Evolutionary conservation across 2,113 vertebrate species (phyloP), one percentile per base, ranked within the genome.

Genomic region (Dicrurus megarhynchus): DNA sequence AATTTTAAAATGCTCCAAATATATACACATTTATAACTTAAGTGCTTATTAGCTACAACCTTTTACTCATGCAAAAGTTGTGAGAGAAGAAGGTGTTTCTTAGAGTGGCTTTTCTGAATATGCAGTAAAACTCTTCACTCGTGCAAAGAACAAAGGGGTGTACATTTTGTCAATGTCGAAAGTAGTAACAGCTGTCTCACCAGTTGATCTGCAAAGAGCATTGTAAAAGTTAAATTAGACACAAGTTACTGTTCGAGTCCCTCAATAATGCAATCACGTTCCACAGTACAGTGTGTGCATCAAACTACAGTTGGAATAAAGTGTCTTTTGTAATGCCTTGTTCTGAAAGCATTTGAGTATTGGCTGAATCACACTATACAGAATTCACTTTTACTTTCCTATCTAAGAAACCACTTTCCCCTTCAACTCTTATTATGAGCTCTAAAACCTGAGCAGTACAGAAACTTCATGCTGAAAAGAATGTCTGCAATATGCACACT

Each of bases 141-240:
- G 99, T 96, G 99, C 98, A 95, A 99, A 99, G 97, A 98, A 98
- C 98, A 99, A 97, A 35, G 99, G 99, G 13, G 99, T 98, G 95
- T 99, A 99, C 99, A 99, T 99, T 97, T 98, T 99, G 98, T 99
- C 99, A 56, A 99, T 98, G 94, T 99, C 99, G 27, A 99, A 99
- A 41, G 98, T 97, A 32, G 99, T 99, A 91, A 99, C 97, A 49
- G 99, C 98, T 1, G 99, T 99, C 98, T 99, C 99, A 83, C 99
- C 99, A 44, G 98, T 99, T 7, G 98, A 98, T 96, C 99, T 99
- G 90, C 32, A 97, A 94, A 87, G 87, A 85, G 83, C 19, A 70
- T 67, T 42, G 46, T 7, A 91, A 11, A 82, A 86, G 70, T 76
- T 60, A 65, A 16, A 81, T 90, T 3, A 90, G 60, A 75, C 37